Evolutionary conservation across 2,888 invertebrate species (phyloP), one percentile per base, ranked within the genome.

Genomic region (Hypena proboscidalis): DNA sequence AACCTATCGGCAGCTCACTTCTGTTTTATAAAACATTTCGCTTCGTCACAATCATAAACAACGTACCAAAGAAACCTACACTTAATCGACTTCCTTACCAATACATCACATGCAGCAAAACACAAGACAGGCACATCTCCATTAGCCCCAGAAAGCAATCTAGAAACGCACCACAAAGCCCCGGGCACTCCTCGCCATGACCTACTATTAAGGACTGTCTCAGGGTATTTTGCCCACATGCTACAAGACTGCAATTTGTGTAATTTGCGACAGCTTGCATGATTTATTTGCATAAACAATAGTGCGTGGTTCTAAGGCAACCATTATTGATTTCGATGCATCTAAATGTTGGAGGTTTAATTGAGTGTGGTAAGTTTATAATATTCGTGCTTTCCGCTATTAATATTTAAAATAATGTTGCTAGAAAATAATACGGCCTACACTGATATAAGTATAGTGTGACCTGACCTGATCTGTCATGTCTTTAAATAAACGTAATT

Each of bases 201-300:
- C 80, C 85, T 77, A 80, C 82, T 84, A 87, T 86, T 86, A 89
- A 80, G 77, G 77, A 75, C 70, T 83, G 83, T 83, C 83, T 84
- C 78, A 70, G 70, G 75, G 67, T 76, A 76, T 74, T 81, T 80
- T 68, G 75, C 77, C 73, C 74, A 78, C 77, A 80, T 77, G 76
- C 82, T 64, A 62, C 67, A 57, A 76, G 74, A 70, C 81, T 83
- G 74, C 85, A 88, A 89, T 89, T 86, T 88, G 75, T 83, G 76
- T 87, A 89, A 89, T 89, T 85, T 87, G 78, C 74, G 80, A 83
- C 80, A 80, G 71, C 64, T 71, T 73, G 65, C 70, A 74, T 83
- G 85, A 87, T 90, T 85, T 90, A 90, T 90, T 85, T 83, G 82
- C 83, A 72, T 80, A 81, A 81, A 85, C 80, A 83, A 83, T 78